These are phyloP conservation scores for Hirtodrosophila trivittata DNA, from an alignment of 2,888 invertebrate genomes.

Conservation along the genomic window DNA sequence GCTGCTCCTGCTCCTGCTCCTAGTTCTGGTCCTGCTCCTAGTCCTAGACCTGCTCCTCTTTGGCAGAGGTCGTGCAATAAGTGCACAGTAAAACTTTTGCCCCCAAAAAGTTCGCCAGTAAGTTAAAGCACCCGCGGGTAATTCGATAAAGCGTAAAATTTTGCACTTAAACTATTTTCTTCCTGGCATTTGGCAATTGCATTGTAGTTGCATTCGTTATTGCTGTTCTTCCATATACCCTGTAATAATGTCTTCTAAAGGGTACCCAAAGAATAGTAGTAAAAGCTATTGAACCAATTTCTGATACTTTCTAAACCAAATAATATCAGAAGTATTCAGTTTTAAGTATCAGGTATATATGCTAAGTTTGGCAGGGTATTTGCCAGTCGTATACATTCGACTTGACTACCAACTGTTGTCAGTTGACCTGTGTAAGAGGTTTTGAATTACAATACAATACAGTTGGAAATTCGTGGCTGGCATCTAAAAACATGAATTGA, in stretches of 20 bases:
- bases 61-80: conserved; percentile 37
- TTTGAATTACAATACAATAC: conserved; percentile 57
- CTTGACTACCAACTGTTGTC: conserved; percentile 44
- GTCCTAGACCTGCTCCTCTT: too few relatives aligned
- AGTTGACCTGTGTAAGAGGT: conserved; percentile 62
- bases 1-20: too few relatives aligned
- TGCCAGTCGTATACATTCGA: too few relatives aligned
- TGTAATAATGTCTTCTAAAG: background rate
- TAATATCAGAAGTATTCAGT: too few relatives aligned
- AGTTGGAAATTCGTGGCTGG: conserved; percentile 38
- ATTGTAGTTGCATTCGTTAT: conserved; percentile 50
- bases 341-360: too few relatives aligned
- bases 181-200: conserved; percentile 62
- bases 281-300: too few relatives aligned
- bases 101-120: conserved; percentile 59
- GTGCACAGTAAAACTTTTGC: conserved; percentile 54
- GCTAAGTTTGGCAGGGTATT: too few relatives aligned
- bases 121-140: conserved; percentile 81
- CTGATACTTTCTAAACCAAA: too few relatives aligned
- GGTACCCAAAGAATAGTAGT: too few relatives aligned
- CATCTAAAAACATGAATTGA: conserved; percentile 43
- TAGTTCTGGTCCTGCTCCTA: too few relatives aligned
- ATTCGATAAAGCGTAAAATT: conserved; percentile 83
- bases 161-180: conserved; percentile 81
- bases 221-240: conserved; percentile 36